Evolutionary conservation across 2,797 vertebrate genomes (phyloP).

Genomic region (Neosilurus mollespiculum): DNA sequence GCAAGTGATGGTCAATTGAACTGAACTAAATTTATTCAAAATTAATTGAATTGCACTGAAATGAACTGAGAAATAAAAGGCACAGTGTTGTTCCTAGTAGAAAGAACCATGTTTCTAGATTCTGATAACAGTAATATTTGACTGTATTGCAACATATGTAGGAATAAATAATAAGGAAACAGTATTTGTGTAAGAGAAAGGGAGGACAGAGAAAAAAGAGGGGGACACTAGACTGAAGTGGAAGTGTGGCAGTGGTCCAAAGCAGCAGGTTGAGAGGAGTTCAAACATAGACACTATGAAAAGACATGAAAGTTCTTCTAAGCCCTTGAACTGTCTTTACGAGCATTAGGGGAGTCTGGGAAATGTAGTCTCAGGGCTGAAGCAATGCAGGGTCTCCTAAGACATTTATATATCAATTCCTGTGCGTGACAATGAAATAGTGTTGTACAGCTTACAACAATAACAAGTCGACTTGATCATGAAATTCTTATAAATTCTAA

Average conservation of each 20-base stretch:
- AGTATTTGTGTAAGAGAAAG: not conserved
- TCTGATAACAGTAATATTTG: not conserved
- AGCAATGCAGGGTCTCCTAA: constrained; percentile 51
- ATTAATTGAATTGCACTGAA: not conserved
- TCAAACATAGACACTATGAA: constrained; percentile 58
- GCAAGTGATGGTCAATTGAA: not conserved
- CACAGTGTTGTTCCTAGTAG: not conserved
- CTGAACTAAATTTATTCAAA: not conserved
- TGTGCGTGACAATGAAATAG: constrained; percentile 2
- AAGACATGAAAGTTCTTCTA: constrained; percentile 40
- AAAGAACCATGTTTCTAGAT: not conserved
- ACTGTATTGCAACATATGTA: not conserved
- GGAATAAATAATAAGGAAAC: not conserved
- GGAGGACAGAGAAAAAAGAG: not conserved
- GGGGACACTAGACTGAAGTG: constrained; percentile 4
- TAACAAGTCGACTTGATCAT: not conserved
- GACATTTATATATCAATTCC: constrained; percentile 2
- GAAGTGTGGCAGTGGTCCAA: constrained; percentile 41
- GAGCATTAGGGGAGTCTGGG: constrained; percentile 57
- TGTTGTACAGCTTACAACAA: not conserved
- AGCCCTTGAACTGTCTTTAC: constrained; percentile 55
- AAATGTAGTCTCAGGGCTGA: constrained; percentile 49
- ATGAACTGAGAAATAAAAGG: not conserved
- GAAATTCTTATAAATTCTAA: not conserved
- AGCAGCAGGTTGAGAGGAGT: constrained; percentile 54